These are phyloP conservation scores for Ophiodon elongatus DNA, from an alignment of 2,113 vertebrate genomes.

Conservation along the genomic window DNA sequence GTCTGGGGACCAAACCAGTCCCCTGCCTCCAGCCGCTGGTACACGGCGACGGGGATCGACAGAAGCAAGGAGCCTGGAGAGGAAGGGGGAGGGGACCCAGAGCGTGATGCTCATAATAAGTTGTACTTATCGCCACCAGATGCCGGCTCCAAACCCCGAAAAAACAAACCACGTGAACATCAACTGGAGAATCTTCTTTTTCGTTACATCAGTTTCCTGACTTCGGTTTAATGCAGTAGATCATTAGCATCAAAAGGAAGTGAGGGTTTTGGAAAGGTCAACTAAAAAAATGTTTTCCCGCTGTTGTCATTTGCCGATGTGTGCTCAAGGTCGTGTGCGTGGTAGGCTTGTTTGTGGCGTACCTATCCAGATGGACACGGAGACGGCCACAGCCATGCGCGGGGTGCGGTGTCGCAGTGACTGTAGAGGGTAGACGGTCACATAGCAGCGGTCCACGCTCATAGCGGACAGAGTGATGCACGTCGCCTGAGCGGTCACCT, in stretches of 20 bases:
- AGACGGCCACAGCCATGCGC: slow-evolving; percentile 74
- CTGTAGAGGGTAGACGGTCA: slow-evolving; percentile 81
- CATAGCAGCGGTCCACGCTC: slow-evolving; percentile 82
- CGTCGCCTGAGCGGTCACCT: slow-evolving; percentile 82
- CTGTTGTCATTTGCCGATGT: background rate
- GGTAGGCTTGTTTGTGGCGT: background rate
- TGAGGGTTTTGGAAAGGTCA: too few relatives aligned
- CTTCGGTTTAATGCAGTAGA: background rate
- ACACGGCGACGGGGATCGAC: slow-evolving; percentile 76
- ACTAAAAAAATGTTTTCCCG: background rate
- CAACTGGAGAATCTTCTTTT: background rate
- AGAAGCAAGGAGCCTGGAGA: slow-evolving; percentile 75
- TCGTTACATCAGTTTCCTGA: background rate
- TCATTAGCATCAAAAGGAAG: background rate
- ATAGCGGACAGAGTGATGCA: slow-evolving; percentile 83
- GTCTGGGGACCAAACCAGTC: slow-evolving; percentile 82
- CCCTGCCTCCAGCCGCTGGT: slow-evolving; percentile 75
- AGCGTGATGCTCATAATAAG: background rate
- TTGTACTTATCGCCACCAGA: background rate
- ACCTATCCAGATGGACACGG: slow-evolving; percentile 83
- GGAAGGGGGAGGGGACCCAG: background rate
- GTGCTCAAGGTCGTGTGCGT: background rate
- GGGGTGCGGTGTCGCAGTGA: slow-evolving; percentile 76
- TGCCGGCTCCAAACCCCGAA: background rate
- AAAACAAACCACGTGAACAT: background rate